Conservation (phyloP, 2,113 vertebrate genomes). For the Crotophaga sulcirostris region DNA sequence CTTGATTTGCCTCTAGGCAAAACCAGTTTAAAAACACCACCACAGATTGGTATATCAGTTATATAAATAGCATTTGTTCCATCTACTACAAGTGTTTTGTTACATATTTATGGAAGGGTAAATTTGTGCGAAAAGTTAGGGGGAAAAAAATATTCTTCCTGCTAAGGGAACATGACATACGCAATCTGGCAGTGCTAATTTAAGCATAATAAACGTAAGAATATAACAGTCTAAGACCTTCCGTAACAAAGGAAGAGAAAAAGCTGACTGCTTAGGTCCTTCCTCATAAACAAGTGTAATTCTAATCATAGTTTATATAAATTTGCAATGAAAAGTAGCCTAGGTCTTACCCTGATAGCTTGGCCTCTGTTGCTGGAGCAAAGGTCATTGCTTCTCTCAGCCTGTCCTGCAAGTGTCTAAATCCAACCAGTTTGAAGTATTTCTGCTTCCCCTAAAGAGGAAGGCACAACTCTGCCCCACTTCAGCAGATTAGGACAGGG, state of each 20-base stretch:
- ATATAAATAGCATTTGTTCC: constrained; percentile 59
- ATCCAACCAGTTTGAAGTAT: not conserved
- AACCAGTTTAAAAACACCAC: not conserved
- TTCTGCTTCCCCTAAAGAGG: not conserved
- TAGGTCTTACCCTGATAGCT: not conserved
- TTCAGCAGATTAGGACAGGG: not conserved
- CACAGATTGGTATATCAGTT: not conserved
- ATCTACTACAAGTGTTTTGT: constrained; percentile 52
- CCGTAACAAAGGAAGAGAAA: constrained; percentile 2
- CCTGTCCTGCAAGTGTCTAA: not conserved
- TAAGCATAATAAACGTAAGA: constrained; percentile 10
- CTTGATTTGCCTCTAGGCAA: constrained; percentile 13
- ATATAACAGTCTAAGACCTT: not conserved
- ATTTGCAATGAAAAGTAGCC: not conserved
- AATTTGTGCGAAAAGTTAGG: constrained; percentile 16
- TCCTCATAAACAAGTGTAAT: not conserved
- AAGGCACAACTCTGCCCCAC: not conserved
- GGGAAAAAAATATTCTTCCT: not conserved
- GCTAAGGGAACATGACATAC: constrained; percentile 25
- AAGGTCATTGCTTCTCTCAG: not conserved
- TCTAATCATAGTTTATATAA: not conserved
- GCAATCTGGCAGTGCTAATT: constrained; percentile 52
- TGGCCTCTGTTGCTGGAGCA: not conserved
- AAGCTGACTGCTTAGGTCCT: not conserved
- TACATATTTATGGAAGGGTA: constrained; percentile 45